Percentiles rank a stretch among this genome's conserved stretches.
These are phyloP conservation scores for Scolanthus callimorphus DNA, from an alignment of 92 coral and sea anemone species.

Conservation along the genomic window DNA sequence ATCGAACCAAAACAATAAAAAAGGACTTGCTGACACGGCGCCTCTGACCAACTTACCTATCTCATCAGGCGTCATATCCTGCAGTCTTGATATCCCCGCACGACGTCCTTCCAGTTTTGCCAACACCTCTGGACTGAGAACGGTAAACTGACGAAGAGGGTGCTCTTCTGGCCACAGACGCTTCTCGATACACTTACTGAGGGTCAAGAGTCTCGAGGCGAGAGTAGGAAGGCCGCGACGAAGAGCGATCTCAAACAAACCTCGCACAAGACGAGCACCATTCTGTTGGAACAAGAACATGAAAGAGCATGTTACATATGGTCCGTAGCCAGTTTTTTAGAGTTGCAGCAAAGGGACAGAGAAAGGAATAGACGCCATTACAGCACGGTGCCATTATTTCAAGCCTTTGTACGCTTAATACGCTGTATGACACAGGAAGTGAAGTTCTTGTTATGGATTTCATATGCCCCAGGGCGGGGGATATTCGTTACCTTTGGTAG, in stretches of 20 bases:
- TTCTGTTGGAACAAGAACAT: slow-evolving; percentile 66
- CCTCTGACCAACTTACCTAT: slow-evolving; percentile 51
- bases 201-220: slow-evolving; percentile 69
- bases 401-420: no score
- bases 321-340: no score
- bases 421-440: no score
- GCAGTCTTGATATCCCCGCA: slow-evolving; percentile 60
- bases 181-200: slow-evolving; percentile 88
- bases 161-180: slow-evolving; percentile 77
- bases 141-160: slow-evolving; percentile 91
- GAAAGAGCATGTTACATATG: no score
- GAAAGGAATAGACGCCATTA: no score
- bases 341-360: no score
- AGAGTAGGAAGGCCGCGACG: slow-evolving; percentile 78
- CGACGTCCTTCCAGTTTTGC: slow-evolving; percentile 65
- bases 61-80: slow-evolving; percentile 84
- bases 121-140: slow-evolving; percentile 65
- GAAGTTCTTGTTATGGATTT: no score
- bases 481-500: no score
- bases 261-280: slow-evolving; percentile 89
- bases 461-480: no score
- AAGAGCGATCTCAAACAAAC: slow-evolving; percentile 85
- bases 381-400: no score
- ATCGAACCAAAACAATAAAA: no score
- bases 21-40: no score